Evolutionary conservation across 1,140 invertebrate species (phyloP), one percentile per base, ranked within the genome.

Genomic region (Aphidius gifuensis): DNA sequence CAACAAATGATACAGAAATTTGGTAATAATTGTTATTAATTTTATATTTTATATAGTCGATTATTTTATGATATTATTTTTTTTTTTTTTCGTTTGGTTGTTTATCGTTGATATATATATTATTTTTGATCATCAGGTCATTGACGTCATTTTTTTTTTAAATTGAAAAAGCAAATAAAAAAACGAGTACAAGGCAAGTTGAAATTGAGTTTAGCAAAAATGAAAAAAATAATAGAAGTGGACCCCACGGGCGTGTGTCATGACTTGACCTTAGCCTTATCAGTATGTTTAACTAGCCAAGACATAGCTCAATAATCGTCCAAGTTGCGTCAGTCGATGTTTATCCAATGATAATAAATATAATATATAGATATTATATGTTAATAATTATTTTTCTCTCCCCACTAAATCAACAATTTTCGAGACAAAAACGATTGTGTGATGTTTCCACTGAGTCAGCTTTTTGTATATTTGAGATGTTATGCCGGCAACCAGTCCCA

Each of bases 1-100:
- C 84, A 3, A 80, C 83, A 46, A 84, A 83, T 63, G 87, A 88
- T 62, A 90, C 88, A 40, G 90, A 91, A 80, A 90, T 91, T 69
- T 91, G 90, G 90, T 91, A 83, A 77, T 38, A 49, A 51, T 53
- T 39, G 9, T 53, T 53, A 38, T 39, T 53, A 9, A 9, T 39
- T 0, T 7, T 39, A 39, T 8, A 5, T 6, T n/a, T 16, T 7
- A n/a, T 49, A 16, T 49, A 3, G 4, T 51, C 1, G 7, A 32
- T 8, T 32, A 51, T 9, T 9, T 51, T 51, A 16, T 16, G 16
- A 16, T 16, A 16, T 23, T 9, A 9, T 32, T 32, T 32, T 9
- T 48, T 48, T n/a, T n/a, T 11, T 48, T 48, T 45, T 45, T 9
- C 16, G 16, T 16, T 16, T 16, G 16, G 4, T 32, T 32, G 23